phyloP scores from a whole-genome alignment of 2,797 vertebrate species.

The Lycodopsis pacificus region DNA sequence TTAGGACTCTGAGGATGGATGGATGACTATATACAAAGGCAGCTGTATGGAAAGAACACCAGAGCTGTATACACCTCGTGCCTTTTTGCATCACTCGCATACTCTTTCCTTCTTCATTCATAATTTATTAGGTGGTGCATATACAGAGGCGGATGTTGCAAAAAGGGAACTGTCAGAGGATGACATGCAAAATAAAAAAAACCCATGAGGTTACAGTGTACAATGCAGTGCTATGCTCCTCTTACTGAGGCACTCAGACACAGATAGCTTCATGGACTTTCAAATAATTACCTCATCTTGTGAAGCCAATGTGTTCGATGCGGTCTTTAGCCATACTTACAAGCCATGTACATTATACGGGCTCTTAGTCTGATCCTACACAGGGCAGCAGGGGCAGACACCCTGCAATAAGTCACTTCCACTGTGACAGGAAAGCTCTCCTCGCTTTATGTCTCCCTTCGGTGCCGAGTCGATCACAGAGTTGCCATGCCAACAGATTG shows the following conservation, averaged over 20 bases:
- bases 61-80: not conserved
- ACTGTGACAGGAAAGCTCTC: constrained; percentile 35
- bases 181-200: constrained; percentile 35
- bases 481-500: constrained; percentile 78
- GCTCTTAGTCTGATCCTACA: not conserved
- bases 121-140: constrained; percentile 63
- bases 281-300: not conserved
- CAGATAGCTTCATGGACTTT: not conserved
- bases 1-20: constrained; percentile 54
- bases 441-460: constrained; percentile 32
- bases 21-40: constrained; percentile 35
- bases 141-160: constrained; percentile 39
- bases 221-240: constrained; percentile 1
- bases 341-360: not conserved
- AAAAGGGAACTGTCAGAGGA: constrained; percentile 29
- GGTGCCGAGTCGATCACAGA: constrained; percentile 52
- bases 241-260: constrained; percentile 4
- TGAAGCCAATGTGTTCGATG: not conserved
- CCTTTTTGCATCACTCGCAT: constrained; percentile 16
- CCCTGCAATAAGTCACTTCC: constrained; percentile 48
- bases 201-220: not conserved
- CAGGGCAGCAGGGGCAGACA: not conserved
- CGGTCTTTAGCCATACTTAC: not conserved
- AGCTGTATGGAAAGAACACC: constrained; percentile 24
- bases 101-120: constrained; percentile 59